Conservation (phyloP, 2,797 vertebrate species). For the Eulemur coronatus region DNA sequence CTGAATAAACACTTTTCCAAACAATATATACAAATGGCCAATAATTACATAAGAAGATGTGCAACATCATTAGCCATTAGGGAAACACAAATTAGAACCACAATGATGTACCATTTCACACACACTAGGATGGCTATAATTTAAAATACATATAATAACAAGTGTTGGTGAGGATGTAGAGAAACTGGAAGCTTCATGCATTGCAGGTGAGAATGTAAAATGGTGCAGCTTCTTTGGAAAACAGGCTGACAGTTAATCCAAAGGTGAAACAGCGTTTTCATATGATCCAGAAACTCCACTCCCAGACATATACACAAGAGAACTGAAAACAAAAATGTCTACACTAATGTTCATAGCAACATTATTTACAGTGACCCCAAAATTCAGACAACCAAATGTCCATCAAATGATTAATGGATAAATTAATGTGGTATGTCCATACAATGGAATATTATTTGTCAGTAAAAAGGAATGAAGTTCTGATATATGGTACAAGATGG, state of each 20-base stretch:
- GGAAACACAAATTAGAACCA: neutral
- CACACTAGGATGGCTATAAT: neutral
- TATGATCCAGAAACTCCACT: neutral
- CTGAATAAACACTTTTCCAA: conserved; percentile 4
- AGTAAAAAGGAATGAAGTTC: neutral
- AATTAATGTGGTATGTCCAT: neutral
- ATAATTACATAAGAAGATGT: neutral
- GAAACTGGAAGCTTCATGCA: neutral
- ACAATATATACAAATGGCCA: neutral
- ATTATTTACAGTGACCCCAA: neutral
- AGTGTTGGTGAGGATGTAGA: neutral
- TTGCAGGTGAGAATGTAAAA: neutral
- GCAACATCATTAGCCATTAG: neutral
- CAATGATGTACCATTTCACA: neutral
- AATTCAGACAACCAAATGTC: neutral
- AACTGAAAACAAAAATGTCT: conserved; percentile 15
- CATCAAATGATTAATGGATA: neutral
- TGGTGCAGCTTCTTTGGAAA: neutral
- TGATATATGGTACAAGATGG: neutral
- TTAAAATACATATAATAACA: neutral
- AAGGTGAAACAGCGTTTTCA: neutral
- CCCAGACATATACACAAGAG: neutral
- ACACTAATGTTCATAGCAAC: neutral
- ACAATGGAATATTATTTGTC: neutral
- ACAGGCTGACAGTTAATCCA: neutral